These are phyloP conservation scores for Hymenopus coronatus DNA, from an alignment of 2,888 invertebrate genomes.

Conservation along the genomic window DNA sequence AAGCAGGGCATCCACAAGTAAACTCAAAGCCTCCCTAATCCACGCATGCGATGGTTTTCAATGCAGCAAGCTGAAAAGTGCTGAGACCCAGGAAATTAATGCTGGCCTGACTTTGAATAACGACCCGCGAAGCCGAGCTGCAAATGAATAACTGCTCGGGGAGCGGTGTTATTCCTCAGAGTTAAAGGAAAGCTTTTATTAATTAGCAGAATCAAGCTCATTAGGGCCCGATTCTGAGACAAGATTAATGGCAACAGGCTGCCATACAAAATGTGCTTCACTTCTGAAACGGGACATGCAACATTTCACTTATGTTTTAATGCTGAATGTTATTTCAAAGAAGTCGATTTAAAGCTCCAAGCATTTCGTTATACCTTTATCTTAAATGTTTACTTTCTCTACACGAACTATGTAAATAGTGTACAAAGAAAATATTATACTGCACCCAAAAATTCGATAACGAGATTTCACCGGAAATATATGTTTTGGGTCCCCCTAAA, in stretches of 20 bases:
- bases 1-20: not conserved
- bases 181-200: slow-evolving; percentile 22
- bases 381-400: too few species aligned
- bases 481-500: too few species aligned
- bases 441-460: too few species aligned
- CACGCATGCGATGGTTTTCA: not conserved
- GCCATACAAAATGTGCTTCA: not conserved
- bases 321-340: not conserved
- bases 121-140: not conserved
- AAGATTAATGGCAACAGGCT: not conserved
- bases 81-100: not conserved
- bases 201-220: slow-evolving; percentile 27
- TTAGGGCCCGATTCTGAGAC: slow-evolving; percentile 27
- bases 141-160: not conserved
- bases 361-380: too few species aligned
- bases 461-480: too few species aligned
- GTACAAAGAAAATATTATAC: too few species aligned
- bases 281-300: not conserved
- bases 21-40: not conserved
- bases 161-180: not conserved
- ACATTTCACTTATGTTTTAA: not conserved
- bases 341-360: not conserved
- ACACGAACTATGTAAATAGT: too few species aligned
- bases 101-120: not conserved
- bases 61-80: not conserved